Percentiles rank a stretch among this genome's conserved stretches.
phyloP scores from a whole-genome alignment of 2,888 invertebrate genomes.

The Anorthoa munda region DNA sequence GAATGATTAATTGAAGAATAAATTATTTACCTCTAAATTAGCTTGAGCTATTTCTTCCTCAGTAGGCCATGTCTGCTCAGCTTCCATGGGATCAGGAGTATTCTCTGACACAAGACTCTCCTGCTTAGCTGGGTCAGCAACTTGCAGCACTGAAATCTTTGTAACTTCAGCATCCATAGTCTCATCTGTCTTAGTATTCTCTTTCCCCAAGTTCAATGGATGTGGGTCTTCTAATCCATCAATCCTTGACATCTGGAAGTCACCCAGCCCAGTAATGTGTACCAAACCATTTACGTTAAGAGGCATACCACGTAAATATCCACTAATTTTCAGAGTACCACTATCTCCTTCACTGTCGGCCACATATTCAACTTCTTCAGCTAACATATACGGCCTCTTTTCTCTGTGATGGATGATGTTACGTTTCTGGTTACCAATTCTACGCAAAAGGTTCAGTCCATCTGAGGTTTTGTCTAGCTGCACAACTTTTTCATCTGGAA shows the following conservation, averaged over 20 bases:
- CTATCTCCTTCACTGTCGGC: slow-evolving; percentile 83
- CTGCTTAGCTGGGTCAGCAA: slow-evolving; percentile 93
- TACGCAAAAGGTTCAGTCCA: slow-evolving; percentile 92
- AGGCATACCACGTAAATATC: slow-evolving; percentile 96
- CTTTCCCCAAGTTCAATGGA: slow-evolving; percentile 90
- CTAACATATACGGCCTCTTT: slow-evolving; percentile 95
- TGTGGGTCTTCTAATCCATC: slow-evolving; percentile 93
- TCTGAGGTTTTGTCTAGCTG: slow-evolving; percentile 94
- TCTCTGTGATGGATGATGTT: slow-evolving; percentile 93
- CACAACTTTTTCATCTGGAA: slow-evolving; percentile 96
- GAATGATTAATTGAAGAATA: background rate
- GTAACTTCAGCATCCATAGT: slow-evolving; percentile 82
- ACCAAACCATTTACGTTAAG: slow-evolving; percentile 97
- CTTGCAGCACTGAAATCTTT: slow-evolving; percentile 88
- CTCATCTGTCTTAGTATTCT: slow-evolving; percentile 83
- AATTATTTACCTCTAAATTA: slow-evolving; percentile 86
- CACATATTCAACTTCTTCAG: slow-evolving; percentile 94
- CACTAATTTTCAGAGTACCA: slow-evolving; percentile 95
- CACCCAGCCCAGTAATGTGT: slow-evolving; percentile 97
- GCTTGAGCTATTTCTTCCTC: slow-evolving; percentile 96
- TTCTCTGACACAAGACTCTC: slow-evolving; percentile 95
- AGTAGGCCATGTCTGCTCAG: slow-evolving; percentile 99
- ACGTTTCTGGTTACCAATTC: slow-evolving; percentile 96
- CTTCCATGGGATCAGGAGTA: slow-evolving; percentile 97
- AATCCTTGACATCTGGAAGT: slow-evolving; percentile 97